Evolutionary conservation across 2,888 invertebrate species (phyloP), one percentile per base, ranked within the genome.

Genomic region (Luperina testacea): DNA sequence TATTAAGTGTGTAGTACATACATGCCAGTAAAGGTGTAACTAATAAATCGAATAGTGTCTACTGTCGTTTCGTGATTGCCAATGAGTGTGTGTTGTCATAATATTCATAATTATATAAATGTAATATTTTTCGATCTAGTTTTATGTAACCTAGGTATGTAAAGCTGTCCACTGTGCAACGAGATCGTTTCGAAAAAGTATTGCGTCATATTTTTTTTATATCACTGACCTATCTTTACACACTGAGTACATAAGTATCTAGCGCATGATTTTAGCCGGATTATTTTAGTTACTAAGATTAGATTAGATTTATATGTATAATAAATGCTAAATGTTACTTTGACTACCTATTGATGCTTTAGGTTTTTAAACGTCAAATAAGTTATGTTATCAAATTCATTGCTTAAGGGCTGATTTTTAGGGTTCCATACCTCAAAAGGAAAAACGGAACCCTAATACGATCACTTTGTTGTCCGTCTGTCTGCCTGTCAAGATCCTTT

Each of bases 251-350:
- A 24, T 80, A 72, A 61, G n/a, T 51, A 59, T n/a, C 45, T 57
- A 38, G 45, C 1, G 11, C 9, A n/a, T n/a, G 17, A 67, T 38
- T 69, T 77, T 38, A 57, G 53, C 53, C 24, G 38, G 76, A 80
- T 82, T 82, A 82, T 48, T 57, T 80, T 45, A 27, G 57, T 57
- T 77, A 27, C 45, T 24, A 27, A 15, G 77, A 80, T 80, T 48
- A 82, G 77, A 82, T 80, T 75, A 53, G 1, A 24, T 68, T 17
- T n/a, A 9, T n/a, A 38, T 4, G 42, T 42, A 42, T 45, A 48
- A n/a, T 42, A 67, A 74, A 61, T n/a, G 9, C n/a, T 38, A 63
- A 38, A 42, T 27, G 24, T 4, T 42, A 42, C 27, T 17, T 69
- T 57, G 20, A 20, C 32, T 24, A 24, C 27, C 27, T 48, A 38